Percentiles rank a stretch among this genome's conserved stretches.
Conservation (phyloP, 1,140 invertebrate species). For the Hetaerina americana region DNA sequence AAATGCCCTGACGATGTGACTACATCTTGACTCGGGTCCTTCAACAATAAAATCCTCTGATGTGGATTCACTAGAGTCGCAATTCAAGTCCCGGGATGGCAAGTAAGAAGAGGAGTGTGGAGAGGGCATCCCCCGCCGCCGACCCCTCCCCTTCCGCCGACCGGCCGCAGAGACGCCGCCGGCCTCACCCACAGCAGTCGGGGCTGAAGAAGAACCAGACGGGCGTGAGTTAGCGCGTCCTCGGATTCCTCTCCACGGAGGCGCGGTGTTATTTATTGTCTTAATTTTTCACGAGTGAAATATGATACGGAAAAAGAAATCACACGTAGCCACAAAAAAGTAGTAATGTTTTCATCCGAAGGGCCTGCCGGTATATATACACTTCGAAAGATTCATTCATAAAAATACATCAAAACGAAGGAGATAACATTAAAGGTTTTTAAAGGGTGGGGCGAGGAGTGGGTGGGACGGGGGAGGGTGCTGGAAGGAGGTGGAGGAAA, state of each 20-base stretch:
- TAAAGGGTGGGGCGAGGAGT: neutral
- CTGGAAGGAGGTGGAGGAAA: neutral
- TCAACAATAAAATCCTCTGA: too few species aligned
- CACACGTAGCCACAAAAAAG: neutral
- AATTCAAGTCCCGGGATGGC: too few species aligned
- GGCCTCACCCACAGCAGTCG: too few species aligned
- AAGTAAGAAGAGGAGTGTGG: too few species aligned
- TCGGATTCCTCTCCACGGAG: neutral
- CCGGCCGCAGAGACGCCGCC: too few species aligned
- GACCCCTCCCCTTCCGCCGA: too few species aligned
- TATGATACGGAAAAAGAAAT: neutral
- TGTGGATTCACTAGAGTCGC: too few species aligned
- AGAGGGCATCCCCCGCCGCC: too few species aligned
- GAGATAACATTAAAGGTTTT: neutral
- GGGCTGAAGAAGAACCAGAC: too few species aligned
- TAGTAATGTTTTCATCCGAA: neutral
- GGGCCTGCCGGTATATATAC: neutral
- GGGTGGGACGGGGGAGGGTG: neutral
- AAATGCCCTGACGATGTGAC: too few species aligned
- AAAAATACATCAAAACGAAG: neutral
- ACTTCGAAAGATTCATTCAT: neutral
- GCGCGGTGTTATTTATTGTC: neutral
- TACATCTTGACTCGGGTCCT: too few species aligned
- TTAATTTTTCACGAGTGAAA: neutral
- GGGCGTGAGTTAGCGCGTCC: neutral